These are phyloP conservation scores for Hyaena hyaena DNA, from an alignment of 2,113 vertebrate species.

Conservation along the genomic window DNA sequence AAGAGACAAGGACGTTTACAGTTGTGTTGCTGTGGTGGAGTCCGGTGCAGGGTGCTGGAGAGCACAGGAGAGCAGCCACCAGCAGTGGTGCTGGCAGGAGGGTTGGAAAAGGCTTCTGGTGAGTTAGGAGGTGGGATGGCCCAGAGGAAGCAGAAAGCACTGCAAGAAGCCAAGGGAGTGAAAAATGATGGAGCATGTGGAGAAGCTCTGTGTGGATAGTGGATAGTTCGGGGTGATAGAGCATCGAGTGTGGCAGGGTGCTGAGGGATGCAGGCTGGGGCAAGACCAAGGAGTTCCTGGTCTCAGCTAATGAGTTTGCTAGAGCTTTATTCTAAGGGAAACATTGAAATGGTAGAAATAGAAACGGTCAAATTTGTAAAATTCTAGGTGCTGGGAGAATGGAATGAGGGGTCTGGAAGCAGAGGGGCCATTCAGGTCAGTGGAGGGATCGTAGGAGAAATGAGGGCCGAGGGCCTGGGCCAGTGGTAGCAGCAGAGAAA, in stretches of 20 bases:
- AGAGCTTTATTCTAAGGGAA: not conserved
- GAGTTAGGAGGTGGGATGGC: not conserved
- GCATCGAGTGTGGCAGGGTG: not conserved
- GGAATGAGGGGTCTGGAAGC: not conserved
- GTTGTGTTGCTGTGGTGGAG: not conserved
- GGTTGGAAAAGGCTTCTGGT: not conserved
- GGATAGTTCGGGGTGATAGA: not conserved
- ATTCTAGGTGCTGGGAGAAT: not conserved
- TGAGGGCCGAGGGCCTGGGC: not conserved
- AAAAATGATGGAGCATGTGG: not conserved
- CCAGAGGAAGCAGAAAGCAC: not conserved
- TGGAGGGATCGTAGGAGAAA: not conserved
- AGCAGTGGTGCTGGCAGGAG: not conserved
- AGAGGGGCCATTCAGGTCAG: not conserved
- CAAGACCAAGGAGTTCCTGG: not conserved
- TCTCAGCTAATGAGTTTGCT: not conserved
- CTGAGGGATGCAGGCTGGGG: not conserved
- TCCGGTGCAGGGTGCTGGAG: not conserved
- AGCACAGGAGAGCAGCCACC: not conserved
- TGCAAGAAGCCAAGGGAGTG: not conserved
- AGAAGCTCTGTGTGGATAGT: no score
- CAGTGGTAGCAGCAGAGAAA: not conserved
- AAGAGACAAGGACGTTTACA: not conserved
- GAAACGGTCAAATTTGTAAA: not conserved
- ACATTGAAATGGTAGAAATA: not conserved